Base-by-base conservation (phyloP, 2,113 vertebrate species). In the Cichladusa arquata region DNA sequence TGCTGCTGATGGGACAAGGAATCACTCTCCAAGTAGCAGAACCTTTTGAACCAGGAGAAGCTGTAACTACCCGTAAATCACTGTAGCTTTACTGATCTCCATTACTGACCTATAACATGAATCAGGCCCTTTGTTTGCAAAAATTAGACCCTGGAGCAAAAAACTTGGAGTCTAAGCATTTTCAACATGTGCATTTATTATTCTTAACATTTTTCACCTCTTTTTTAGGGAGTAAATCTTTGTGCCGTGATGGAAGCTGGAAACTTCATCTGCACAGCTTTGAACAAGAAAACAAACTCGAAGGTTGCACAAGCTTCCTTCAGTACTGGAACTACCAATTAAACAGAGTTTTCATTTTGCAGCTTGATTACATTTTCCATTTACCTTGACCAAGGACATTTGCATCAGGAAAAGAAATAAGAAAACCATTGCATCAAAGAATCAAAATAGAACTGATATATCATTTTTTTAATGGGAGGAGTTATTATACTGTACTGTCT, bases 211-310 rank as follows among this genome's bases (percentile, higher is more conserved):
- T 77, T 96, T 70, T 54, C 15, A 42, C 45, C 26, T 51, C 66
- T 96, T 42, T 95, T 95, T 48, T 93, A 99, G 99, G 99, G 99
- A 92, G 99, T 99, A 94, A 97, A 99, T 95, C 98, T 99, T 90
- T 84, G 96, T 86, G 98, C 98, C 89, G 98, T 99, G 56, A 98
- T 99, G 94, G 98, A 99, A 96, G 98, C 98, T 62, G 99, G 99
- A 36, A 98, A 99, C 89, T 99, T 99, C 96, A 99, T 99, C 95
- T 99, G 99, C 97, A 98, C 95, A 78, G 98, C 98, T 88, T 97
- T 99, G 91, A 96, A 97, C 80, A 98, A 99, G 96, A 98, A 97
- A 86, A 99, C 99, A 88, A 99, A 98, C 96, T 99, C 99, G n/a
- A 99, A 98, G 95, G 99, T 99, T 57, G 98, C 98, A 73, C 98